Evolutionary conservation across 2,797 vertebrate species (phyloP), one percentile per base, ranked within the genome.

Genomic region (Sebastes baramenuke): DNA sequence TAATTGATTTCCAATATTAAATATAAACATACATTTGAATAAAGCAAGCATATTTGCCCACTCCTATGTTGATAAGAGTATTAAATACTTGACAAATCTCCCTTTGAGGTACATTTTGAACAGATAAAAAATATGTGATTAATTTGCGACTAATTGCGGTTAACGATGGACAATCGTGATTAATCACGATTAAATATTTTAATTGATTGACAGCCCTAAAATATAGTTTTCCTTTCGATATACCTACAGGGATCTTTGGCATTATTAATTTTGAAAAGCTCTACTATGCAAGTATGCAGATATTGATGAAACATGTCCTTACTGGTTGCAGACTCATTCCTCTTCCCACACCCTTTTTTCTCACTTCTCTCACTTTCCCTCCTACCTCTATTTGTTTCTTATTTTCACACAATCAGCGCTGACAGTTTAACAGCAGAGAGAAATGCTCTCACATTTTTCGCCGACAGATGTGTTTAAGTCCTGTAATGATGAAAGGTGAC

Each of bases 401-500:
- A 36, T 76, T 82, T 85, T 86, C 79, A 88, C 83, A 92, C 85
- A 91, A 88, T 92, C 86, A 72, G 72, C 12, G 80, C 75, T 87
- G 90, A 92, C 87, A 92, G 74, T 87, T 90, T 85, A 91, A 90
- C 77, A 65, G 59, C 67, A 77, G 52, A 81, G 64, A 84, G 61
- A 82, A 84, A 81, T 36, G 58, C 82, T 61, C 62, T 77, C 32
- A 10, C 67, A 61, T 89, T 76, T 89, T 78, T 70, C 14, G 6
- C 65, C 29, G 79, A 81, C 86, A 89, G 80, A 86, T 74, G 75
- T 87, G 83, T 79, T 79, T 70, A 25, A 79, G 85, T 84, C 79
- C 79, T 42, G 1, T 88, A 80, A 86, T 83, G 82, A 91, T 79
- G 80, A 87, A 91, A 93, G 82, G 77, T 90, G 91, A 77, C 80